Evolutionary conservation across 2,797 vertebrate genomes (phyloP).

Genomic region (Cephalopachus bancanus): DNA sequence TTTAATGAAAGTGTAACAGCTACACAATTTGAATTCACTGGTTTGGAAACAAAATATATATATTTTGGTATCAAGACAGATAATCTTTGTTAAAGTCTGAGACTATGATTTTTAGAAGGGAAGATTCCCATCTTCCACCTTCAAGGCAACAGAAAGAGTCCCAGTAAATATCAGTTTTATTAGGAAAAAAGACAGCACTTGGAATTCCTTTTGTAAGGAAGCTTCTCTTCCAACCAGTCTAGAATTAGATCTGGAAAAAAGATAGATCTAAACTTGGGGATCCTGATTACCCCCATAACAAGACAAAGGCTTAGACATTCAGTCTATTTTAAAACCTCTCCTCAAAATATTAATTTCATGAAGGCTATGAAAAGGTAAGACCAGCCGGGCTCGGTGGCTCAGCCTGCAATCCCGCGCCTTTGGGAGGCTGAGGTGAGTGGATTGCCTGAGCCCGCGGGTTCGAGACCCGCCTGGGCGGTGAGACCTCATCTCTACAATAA

Average conservation of each 20-base stretch:
- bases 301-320: neutral
- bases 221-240: neutral
- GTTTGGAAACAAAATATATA: slow-evolving; percentile 47
- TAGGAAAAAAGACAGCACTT: neutral
- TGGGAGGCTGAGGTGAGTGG: no score
- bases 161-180: neutral
- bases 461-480: no score
- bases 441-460: no score
- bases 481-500: no score
- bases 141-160: neutral
- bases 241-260: slow-evolving; percentile 18
- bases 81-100: neutral
- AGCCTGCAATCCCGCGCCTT: no score
- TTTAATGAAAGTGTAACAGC: slow-evolving; percentile 55
- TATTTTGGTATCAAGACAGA: neutral
- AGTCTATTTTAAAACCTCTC: neutral
- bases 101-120: slow-evolving; percentile 29
- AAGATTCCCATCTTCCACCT: neutral
- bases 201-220: slow-evolving; percentile 32
- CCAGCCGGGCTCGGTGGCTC: no score
- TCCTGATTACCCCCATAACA: neutral
- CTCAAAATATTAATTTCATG: neutral
- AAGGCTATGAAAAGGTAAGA: neutral
- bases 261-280: neutral
- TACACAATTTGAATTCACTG: slow-evolving; percentile 54